A percentile compares a stretch with the other conserved stretches of the same genome.
Conservation (phyloP, 2,888 invertebrate genomes). For the Andrena marginata region DNA sequence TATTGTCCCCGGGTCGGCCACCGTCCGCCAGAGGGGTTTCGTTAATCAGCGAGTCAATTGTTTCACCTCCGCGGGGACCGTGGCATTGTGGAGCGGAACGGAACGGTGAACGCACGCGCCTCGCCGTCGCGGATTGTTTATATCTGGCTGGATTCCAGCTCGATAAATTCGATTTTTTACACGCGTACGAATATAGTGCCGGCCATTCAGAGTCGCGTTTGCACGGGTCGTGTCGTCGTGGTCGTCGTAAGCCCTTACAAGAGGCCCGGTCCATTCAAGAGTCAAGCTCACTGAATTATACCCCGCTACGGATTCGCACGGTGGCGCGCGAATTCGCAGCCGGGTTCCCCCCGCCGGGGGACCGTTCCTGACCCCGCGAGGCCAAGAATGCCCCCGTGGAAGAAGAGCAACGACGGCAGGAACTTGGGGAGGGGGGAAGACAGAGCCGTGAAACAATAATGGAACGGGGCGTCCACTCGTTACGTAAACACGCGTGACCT, state of each 20-base stretch:
- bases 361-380: conserved; percentile 51
- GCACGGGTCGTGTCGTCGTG: conserved; percentile 61
- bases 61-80: conserved; percentile 45
- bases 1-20: conserved; percentile 49
- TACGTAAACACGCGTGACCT: conserved; percentile 50
- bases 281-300: conserved; percentile 77
- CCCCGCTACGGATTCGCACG: conserved; percentile 69
- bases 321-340: conserved; percentile 58
- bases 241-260: conserved; percentile 66
- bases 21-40: conserved; percentile 36
- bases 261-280: conserved; percentile 76
- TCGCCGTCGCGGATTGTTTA: conserved; percentile 68
- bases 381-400: conserved; percentile 42
- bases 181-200: conserved; percentile 76
- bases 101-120: conserved; percentile 50
- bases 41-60: conserved; percentile 68
- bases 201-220: conserved; percentile 71
- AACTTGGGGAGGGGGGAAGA: background rate
- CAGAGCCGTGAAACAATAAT: conserved; percentile 15
- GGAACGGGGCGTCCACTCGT: conserved; percentile 14
- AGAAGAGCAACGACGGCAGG: background rate
- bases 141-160: conserved; percentile 71
- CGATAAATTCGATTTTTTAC: conserved; percentile 77
- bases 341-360: conserved; percentile 29
- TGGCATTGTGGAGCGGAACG: conserved; percentile 17